phyloP scores from a whole-genome alignment of 1,140 invertebrate genomes.

The Leucophenga varia region DNA sequence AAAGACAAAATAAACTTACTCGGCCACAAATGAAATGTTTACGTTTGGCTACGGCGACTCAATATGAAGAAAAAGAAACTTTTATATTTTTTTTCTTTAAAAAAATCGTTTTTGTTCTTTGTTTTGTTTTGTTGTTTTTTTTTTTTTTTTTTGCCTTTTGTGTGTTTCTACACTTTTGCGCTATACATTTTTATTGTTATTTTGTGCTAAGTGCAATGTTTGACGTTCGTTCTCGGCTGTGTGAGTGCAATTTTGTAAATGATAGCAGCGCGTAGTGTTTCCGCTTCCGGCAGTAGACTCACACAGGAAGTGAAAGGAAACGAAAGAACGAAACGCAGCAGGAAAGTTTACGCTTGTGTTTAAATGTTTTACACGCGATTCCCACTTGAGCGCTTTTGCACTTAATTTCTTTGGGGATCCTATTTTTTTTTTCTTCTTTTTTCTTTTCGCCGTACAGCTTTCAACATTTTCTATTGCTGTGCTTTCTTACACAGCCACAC shows the following conservation, averaged over 20 bases:
- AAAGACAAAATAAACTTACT: neutral
- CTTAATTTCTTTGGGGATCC: constrained; percentile 5
- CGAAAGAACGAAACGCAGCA: too few relatives aligned
- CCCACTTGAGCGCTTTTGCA: constrained; percentile 12
- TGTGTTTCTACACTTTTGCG: constrained; percentile 6
- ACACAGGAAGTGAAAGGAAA: too few relatives aligned
- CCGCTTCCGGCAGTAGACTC: neutral
- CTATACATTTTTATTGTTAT: constrained; percentile 6
- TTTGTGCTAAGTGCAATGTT: constrained; percentile 3
- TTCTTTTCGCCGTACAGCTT: constrained; percentile 4
- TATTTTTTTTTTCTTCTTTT: constrained; percentile 14
- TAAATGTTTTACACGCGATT: constrained; percentile 9
- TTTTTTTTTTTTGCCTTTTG: neutral
- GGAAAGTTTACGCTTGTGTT: constrained; percentile 1
- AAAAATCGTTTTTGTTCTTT: constrained; percentile 19
- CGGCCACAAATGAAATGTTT: too few relatives aligned
- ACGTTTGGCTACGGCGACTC: too few relatives aligned
- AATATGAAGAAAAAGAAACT: too few relatives aligned
- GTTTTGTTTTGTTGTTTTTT: constrained; percentile 29
- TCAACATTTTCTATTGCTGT: too few relatives aligned
- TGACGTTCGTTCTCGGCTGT: constrained; percentile 14
- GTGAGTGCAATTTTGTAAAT: constrained; percentile 35
- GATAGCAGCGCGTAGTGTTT: constrained; percentile 15
- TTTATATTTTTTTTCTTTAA: neutral
- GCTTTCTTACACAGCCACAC: constrained; percentile 13